Evolutionary conservation across 2,113 vertebrate species (phyloP).

Genomic region (Lota lota): DNA sequence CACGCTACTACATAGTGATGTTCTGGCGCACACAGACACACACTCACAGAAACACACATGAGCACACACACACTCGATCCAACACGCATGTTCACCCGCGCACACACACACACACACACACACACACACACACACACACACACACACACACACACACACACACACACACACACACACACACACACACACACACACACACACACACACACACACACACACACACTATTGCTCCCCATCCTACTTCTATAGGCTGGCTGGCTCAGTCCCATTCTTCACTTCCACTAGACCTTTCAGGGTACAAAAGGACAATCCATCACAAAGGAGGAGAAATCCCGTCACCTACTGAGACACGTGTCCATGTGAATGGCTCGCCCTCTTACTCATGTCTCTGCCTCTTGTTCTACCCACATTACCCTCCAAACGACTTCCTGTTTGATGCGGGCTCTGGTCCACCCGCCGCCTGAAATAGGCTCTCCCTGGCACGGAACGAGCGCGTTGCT

Average conservation of each 20-base stretch:
- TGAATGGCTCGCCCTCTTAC: not conserved
- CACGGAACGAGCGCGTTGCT: conserved; percentile 51
- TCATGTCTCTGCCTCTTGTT: not conserved
- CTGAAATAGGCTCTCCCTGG: conserved; percentile 63
- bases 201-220: too few relatives aligned
- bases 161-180: too few relatives aligned
- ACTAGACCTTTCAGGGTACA: too few relatives aligned
- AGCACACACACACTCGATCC: conserved; percentile 16
- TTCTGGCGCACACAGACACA: not conserved
- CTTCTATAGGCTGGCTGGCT: too few relatives aligned
- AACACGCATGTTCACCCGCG: too few relatives aligned
- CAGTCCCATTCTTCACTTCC: too few relatives aligned
- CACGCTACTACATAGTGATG: not conserved
- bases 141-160: too few relatives aligned
- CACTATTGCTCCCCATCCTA: too few relatives aligned
- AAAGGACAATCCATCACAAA: too few relatives aligned
- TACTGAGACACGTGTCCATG: not conserved
- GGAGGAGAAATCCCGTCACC: conserved; percentile 30
- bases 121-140: too few relatives aligned
- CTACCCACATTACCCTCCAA: conserved; percentile 5
- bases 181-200: too few relatives aligned
- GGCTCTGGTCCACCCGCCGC: conserved; percentile 5
- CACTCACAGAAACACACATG: conserved; percentile 2
- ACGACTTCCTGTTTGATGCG: not conserved
- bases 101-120: too few relatives aligned